Percentiles rank a stretch among this genome's conserved stretches.
phyloP scores from a whole-genome alignment of 2,888 invertebrate species.

The Hipparchia semele region DNA sequence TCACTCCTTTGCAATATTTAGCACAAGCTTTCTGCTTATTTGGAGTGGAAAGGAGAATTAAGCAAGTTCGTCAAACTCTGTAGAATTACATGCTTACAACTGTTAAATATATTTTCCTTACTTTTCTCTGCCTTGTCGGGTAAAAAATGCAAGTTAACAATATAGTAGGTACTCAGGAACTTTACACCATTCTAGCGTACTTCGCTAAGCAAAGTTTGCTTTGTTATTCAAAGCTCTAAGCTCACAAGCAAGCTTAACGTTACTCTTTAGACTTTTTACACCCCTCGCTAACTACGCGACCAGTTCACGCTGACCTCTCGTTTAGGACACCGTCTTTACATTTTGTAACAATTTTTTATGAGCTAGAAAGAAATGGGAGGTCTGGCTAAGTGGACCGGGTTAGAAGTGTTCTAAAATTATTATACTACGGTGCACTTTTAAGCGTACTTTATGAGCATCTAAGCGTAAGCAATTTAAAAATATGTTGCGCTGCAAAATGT shows the following conservation, averaged over 20 bases:
- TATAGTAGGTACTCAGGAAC: conserved; percentile 10
- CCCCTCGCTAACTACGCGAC: conserved; percentile 11
- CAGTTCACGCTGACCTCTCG: conserved; percentile 21
- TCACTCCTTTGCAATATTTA: too few relatives aligned
- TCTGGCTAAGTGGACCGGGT: conserved; percentile 43
- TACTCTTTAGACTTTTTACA: conserved; percentile 20
- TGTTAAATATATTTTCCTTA: too few relatives aligned
- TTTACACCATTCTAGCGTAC: conserved; percentile 19
- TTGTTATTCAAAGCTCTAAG: conserved; percentile 35
- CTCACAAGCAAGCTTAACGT: conserved; percentile 28
- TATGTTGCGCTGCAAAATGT: conserved; percentile 1
- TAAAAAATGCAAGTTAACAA: too few relatives aligned
- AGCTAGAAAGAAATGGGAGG: conserved; percentile 20
- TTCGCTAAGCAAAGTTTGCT: conserved; percentile 26
- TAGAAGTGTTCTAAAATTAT: conserved; percentile 61
- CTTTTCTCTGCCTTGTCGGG: too few relatives aligned
- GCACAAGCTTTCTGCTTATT: too few relatives aligned
- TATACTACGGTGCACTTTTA: conserved; percentile 54
- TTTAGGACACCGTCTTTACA: not conserved
- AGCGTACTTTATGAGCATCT: conserved; percentile 30
- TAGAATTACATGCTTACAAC: too few relatives aligned
- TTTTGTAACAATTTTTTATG: conserved; percentile 3
- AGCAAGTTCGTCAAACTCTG: too few relatives aligned
- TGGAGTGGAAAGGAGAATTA: too few relatives aligned
- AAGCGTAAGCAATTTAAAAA: conserved; percentile 13